These are phyloP conservation scores for Silurus asotus DNA, from an alignment of 2,113 vertebrate genomes.

Conservation along the genomic window DNA sequence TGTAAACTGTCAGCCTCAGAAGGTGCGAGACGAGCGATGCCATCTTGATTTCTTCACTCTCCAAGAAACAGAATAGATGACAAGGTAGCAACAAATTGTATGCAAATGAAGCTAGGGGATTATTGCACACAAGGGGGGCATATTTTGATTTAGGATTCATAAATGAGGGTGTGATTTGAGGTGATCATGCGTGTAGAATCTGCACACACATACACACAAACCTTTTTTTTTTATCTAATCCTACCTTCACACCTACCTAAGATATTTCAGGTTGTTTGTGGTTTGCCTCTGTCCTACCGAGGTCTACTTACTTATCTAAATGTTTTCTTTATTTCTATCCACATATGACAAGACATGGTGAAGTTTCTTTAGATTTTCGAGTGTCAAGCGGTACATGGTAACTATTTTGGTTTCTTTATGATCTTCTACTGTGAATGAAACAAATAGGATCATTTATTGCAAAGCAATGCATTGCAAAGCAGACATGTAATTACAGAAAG, in stretches of 20 bases:
- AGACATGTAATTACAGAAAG: neutral
- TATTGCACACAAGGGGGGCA: slow-evolving; percentile 57
- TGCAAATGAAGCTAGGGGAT: slow-evolving; percentile 68
- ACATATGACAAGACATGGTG: neutral
- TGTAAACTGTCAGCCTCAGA: slow-evolving; percentile 50
- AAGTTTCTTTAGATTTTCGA: neutral
- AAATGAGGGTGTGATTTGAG: slow-evolving; percentile 57
- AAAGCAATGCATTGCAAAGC: neutral
- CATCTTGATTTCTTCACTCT: slow-evolving; percentile 53
- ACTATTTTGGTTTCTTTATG: neutral
- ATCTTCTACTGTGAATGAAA: neutral
- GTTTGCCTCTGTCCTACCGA: neutral
- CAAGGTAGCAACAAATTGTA: slow-evolving; percentile 63
- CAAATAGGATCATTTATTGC: neutral
- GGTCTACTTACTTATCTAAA: neutral
- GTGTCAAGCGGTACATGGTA: neutral
- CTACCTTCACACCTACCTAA: neutral
- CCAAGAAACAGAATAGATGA: slow-evolving; percentile 48
- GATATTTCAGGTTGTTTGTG: neutral
- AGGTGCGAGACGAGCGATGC: slow-evolving; percentile 44
- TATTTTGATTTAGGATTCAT: slow-evolving; percentile 55
- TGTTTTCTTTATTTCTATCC: neutral
- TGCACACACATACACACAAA: neutral
- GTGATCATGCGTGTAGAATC: slow-evolving; percentile 56
- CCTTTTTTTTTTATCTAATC: slow-evolving; percentile 12